Evolutionary conservation across 2,888 invertebrate genomes (phyloP), one percentile per base, ranked within the genome.

Genomic region (Sthenelais limicola): DNA sequence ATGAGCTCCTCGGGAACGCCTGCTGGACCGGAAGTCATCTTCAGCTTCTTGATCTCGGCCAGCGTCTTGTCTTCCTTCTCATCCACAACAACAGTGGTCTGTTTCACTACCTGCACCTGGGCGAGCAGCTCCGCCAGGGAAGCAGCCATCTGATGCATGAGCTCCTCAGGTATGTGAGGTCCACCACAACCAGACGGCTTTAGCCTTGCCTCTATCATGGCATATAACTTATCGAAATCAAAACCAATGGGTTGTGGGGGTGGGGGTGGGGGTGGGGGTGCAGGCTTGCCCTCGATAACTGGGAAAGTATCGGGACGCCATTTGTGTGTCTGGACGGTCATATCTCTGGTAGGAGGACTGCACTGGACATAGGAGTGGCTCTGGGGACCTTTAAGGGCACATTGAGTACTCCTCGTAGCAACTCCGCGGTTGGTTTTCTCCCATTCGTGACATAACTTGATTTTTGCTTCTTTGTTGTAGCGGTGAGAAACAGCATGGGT

Each of bases 301-400:
- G n/a, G 3, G 26, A 62, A 35, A 4, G 24, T 3, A 9, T 62
- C 62, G 24, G 12, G 24, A 28, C 43, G 24, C 3, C 62, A 21
- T 1, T 28, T 21, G 24, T 62, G 62, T 4, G 62, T 62, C 62
- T 62, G 62, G 38, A 62, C 26, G 62, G 24, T 62, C 62, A 62
- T 62, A 24, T 62, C 62, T 15, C 62, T 35, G 3, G 21, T 5
- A 43, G 62, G 38, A 35, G 62, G 62, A 12, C 21, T 62, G 62
- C 62, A 62, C 62, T 62, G 62, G 24, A 62, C 62, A 1, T 38
- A n/a, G 1, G 21, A 15, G n/a, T 35, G 21, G 24, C 62, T 21
- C 62, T 62, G 62, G 4, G 62, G 21, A 1, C 38, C 38, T 38
- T 62, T 62, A 26, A 35, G 9, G 4, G 35, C 62, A 24, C 18